Conservation (phyloP, 2,888 invertebrate species). For the Hirtodrosophila alboralis region DNA sequence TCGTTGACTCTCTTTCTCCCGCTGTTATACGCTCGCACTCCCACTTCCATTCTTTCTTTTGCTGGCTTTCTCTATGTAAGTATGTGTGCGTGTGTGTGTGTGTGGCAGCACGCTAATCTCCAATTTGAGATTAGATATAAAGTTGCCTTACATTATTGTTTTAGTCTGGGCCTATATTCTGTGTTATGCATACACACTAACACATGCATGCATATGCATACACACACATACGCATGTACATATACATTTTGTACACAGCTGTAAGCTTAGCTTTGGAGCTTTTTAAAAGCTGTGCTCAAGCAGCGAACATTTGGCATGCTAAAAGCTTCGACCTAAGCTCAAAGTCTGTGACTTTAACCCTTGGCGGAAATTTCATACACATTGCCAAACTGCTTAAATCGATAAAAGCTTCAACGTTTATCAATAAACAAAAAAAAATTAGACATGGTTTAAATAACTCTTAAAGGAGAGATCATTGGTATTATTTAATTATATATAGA, state of each 20-base stretch:
- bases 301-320: constrained; percentile 23
- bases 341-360: constrained; percentile 24
- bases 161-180: constrained; percentile 43
- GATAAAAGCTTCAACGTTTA: constrained; percentile 47
- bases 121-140: constrained; percentile 83
- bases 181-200: constrained; percentile 5
- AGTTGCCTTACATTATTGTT: constrained; percentile 60
- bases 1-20: constrained; percentile 19
- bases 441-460: too few species aligned
- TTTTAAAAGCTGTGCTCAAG: constrained; percentile 50
- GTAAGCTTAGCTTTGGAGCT: constrained; percentile 23
- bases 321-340: constrained; percentile 47
- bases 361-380: neutral
- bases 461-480: too few species aligned
- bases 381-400: constrained; percentile 37
- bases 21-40: constrained; percentile 1
- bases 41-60: neutral
- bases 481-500: too few species aligned
- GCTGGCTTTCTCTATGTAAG: constrained; percentile 1
- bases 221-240: neutral
- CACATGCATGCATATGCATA: neutral
- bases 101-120: constrained; percentile 73
- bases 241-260: neutral
- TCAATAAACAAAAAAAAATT: constrained; percentile 29
- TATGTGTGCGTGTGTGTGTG: constrained; percentile 34